Evolutionary conservation across 2,888 invertebrate species (phyloP), one percentile per base, ranked within the genome.

Genomic region (Synanthedon andrenaeformis): DNA sequence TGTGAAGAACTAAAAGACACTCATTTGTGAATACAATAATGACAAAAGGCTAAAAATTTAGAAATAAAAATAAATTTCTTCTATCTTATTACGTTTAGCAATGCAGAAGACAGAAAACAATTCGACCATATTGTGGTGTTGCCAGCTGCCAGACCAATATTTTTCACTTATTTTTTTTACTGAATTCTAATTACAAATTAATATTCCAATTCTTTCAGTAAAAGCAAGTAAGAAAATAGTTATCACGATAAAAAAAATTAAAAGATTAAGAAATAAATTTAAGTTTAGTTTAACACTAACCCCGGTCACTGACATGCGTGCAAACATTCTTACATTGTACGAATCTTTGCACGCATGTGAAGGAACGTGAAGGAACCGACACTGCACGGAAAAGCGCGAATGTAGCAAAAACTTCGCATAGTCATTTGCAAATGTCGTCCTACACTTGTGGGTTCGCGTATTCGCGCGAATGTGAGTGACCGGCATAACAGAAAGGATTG

Each of bases 41-140:
- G 62, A 59, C 56, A 53, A 60, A 56, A 60, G 62, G 68, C 58
- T 61, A 57, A 61, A 65, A 67, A 60, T 23, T 35, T 58, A 35
- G 35, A 59, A 57, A 60, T 66, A 64, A 57, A 70, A 67, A 66
- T 68, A 69, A 64, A 65, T 70, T 65, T 61, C 62, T 68, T 68
- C 51, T 49, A 55, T 53, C 68, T 52, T 49, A 51, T 41, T 53
- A 51, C 52, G 52, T 63, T 65, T 61, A 72, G 67, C 72, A 75
- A 72, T 72, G 70, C 70, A 35, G 35, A 8, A 76, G 79, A 77
- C 17, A 49, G 19, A 23, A 45, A 78, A 76, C 77, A 77, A 79
- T 72, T 77, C 82, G 69, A 78, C 79, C 80, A 82, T 82, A 79
- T 71, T 59, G n/a, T 45, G 45, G 45, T 45, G 45, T 45, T 45